These are phyloP conservation scores for Cynocephalus volans DNA, from an alignment of 2,113 vertebrate species.

Conservation along the genomic window DNA sequence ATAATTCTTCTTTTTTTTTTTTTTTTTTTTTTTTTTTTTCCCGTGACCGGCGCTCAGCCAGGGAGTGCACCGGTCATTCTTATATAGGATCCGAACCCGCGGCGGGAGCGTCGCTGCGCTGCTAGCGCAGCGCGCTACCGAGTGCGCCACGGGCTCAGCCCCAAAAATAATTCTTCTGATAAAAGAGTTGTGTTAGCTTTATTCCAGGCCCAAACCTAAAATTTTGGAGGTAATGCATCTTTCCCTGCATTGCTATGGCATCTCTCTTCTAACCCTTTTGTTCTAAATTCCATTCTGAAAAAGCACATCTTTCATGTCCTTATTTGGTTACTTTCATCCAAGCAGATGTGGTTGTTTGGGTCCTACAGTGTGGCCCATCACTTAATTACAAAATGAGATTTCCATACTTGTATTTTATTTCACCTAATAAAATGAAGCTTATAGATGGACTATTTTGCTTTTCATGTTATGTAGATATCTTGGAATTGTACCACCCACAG, in stretches of 20 bases:
- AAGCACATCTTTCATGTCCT: not conserved
- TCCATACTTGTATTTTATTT: constrained; percentile 62
- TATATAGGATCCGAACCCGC: too few species aligned
- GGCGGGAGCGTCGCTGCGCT: too few species aligned
- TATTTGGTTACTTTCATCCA: constrained; percentile 48
- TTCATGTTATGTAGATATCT: constrained; percentile 75
- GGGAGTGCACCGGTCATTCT: too few species aligned
- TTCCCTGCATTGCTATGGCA: not conserved
- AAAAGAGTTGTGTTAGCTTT: not conserved
- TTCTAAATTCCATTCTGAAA: not conserved
- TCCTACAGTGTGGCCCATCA: not conserved
- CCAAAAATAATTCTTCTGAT: not conserved
- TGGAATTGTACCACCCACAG: constrained; percentile 76
- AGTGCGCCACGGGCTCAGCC: too few species aligned
- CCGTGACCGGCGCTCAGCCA: too few species aligned
- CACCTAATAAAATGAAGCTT: constrained; percentile 75
- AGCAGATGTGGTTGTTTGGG: not conserved
- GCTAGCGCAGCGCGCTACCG: too few species aligned
- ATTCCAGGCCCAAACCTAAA: not conserved
- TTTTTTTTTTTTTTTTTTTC: too few species aligned
- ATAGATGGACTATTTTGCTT: constrained; percentile 62
- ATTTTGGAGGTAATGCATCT: not conserved
- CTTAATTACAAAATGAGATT: constrained; percentile 76
- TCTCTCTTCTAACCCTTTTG: not conserved
- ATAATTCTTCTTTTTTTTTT: not conserved